Conservation (phyloP, 2,797 vertebrate genomes). For the Chelon auratus region DNA sequence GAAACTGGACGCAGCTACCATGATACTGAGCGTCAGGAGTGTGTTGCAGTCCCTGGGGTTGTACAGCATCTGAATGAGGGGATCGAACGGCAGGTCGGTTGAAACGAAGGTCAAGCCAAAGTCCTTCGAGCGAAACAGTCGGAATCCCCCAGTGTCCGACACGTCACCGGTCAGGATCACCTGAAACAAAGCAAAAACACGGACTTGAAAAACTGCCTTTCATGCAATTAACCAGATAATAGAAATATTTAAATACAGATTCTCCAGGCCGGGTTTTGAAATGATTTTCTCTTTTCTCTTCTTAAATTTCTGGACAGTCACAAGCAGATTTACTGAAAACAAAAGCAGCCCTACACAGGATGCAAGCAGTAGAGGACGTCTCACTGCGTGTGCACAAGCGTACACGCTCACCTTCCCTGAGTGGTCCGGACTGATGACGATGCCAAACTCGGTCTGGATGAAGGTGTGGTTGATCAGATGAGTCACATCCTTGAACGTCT, state of each 20-base stretch:
- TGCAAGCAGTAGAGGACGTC: neutral
- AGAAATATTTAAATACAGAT: too few relatives aligned
- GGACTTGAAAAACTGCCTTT: neutral
- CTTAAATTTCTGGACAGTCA: neutral
- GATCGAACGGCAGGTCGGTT: slow-evolving; percentile 90
- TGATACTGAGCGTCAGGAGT: slow-evolving; percentile 88
- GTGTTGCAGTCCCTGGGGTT: slow-evolving; percentile 83
- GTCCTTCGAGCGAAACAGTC: slow-evolving; percentile 90
- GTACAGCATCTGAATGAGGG: slow-evolving; percentile 90
- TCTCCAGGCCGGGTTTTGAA: too few relatives aligned
- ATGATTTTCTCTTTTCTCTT: too few relatives aligned
- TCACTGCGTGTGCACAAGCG: neutral
- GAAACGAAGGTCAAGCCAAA: slow-evolving; percentile 88
- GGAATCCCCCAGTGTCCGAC: slow-evolving; percentile 84
- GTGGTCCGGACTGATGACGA: slow-evolving; percentile 92
- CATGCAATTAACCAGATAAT: too few relatives aligned
- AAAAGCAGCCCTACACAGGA: neutral
- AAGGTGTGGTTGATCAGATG: slow-evolving; percentile 94
- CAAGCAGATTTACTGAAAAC: neutral
- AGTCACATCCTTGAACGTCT: slow-evolving; percentile 92
- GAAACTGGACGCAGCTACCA: slow-evolving; percentile 74
- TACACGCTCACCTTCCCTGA: slow-evolving; percentile 89
- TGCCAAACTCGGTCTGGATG: slow-evolving; percentile 93
- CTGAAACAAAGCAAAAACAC: slow-evolving; percentile 73
- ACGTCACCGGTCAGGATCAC: slow-evolving; percentile 93